Evolutionary conservation across 2,888 invertebrate species (phyloP).

Genomic region (Caenorhabditis zanzibari): DNA sequence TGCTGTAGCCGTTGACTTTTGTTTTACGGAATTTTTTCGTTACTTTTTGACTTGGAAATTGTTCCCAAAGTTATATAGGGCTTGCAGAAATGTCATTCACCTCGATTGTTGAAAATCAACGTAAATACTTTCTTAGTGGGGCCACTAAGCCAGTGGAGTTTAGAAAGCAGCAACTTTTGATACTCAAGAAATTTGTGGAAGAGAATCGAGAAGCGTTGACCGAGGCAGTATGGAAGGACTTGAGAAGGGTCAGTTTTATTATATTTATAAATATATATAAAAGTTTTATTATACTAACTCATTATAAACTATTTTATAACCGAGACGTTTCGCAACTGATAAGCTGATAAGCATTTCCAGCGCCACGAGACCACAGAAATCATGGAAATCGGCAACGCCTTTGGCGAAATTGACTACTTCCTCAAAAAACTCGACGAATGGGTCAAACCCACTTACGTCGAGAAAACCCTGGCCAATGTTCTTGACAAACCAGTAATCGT

Average conservation of each 20-base stretch:
- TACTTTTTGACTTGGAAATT: too few relatives aligned
- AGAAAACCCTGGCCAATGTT: slow-evolving; percentile 64
- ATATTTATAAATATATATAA: too few relatives aligned
- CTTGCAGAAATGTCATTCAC: slow-evolving; percentile 47
- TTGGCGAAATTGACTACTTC: slow-evolving; percentile 78
- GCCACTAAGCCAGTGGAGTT: slow-evolving; percentile 60
- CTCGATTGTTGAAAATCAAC: slow-evolving; percentile 68
- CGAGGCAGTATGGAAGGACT: slow-evolving; percentile 79
- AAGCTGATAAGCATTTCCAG: too few relatives aligned
- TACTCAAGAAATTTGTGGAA: slow-evolving; percentile 72
- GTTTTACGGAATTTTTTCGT: too few relatives aligned
- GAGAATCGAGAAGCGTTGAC: slow-evolving; percentile 73
- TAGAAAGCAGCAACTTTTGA: slow-evolving; percentile 66
- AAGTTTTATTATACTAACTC: too few relatives aligned
- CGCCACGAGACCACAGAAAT: slow-evolving; percentile 64
- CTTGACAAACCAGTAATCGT: slow-evolving; percentile 83
- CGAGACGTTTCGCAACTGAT: too few relatives aligned
- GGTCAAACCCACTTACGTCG: slow-evolving; percentile 67
- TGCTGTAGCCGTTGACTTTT: too few relatives aligned
- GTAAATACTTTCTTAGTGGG: slow-evolving; percentile 74
- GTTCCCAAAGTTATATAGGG: too few relatives aligned
- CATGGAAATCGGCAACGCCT: slow-evolving; percentile 72
- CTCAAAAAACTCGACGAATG: slow-evolving; percentile 76
- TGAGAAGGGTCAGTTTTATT: slow-evolving; percentile 69
- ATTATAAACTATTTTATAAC: too few relatives aligned